phyloP scores from a whole-genome alignment of 1,140 invertebrate species.

The Trachelipus rathkii region DNA sequence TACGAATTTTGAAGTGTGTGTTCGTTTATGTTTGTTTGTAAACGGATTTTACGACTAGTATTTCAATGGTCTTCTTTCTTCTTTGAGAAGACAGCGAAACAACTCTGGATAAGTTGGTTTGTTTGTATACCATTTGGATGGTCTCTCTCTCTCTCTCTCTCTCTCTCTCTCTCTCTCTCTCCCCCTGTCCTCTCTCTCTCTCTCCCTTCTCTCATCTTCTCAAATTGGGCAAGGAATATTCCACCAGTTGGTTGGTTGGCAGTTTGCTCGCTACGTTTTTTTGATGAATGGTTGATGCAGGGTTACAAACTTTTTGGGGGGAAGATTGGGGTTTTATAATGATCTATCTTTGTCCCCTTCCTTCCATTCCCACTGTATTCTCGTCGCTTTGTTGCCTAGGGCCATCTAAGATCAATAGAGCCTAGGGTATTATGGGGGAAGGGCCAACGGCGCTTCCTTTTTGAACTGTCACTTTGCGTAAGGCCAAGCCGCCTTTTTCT shows the following conservation, averaged over 20 bases:
- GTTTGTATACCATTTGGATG: too few relatives aligned
- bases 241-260: background rate
- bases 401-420: constrained; percentile 7
- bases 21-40: too few relatives aligned
- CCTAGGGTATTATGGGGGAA: background rate
- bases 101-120: too few relatives aligned
- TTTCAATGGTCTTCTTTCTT: too few relatives aligned
- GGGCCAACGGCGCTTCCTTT: background rate
- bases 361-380: background rate
- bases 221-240: background rate
- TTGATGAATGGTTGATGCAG: constrained; percentile 9
- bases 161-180: background rate
- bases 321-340: background rate
- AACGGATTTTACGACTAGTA: background rate
- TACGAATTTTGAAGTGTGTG: background rate
- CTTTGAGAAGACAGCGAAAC: too few relatives aligned
- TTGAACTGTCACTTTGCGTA: background rate
- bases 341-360: background rate
- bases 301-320: background rate
- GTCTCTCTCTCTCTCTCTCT: too few relatives aligned
- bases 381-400: constrained; percentile 3
- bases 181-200: background rate
- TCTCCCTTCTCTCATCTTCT: background rate
- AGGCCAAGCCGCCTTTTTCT: too few relatives aligned
- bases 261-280: background rate